Conservation (phyloP, 2,888 invertebrate species). For the Nemapogon koenigi region DNA sequence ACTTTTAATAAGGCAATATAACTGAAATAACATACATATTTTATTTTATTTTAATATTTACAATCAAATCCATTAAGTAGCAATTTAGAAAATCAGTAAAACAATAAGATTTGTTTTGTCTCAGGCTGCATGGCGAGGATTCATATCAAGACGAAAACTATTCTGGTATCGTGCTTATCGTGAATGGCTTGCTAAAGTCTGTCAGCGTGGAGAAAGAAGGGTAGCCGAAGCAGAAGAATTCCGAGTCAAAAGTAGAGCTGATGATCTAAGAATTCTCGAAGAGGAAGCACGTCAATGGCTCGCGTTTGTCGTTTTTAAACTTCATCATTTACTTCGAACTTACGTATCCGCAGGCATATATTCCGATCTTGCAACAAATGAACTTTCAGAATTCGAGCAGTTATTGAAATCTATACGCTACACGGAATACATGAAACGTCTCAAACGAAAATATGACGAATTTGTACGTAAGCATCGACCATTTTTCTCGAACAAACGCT, state of each 20-base stretch:
- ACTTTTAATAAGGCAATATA: too few species aligned
- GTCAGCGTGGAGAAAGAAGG: slow-evolving; percentile 38
- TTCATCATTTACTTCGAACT: slow-evolving; percentile 50
- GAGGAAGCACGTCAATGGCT: slow-evolving; percentile 53
- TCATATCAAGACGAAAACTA: slow-evolving; percentile 40
- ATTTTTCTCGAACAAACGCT: slow-evolving; percentile 43
- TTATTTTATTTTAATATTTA: too few species aligned
- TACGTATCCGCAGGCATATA: slow-evolving; percentile 42
- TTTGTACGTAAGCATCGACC: slow-evolving; percentile 50
- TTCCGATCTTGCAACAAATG: slow-evolving; percentile 33
- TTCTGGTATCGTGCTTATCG: slow-evolving; percentile 49
- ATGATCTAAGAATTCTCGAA: slow-evolving; percentile 44
- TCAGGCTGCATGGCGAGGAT: slow-evolving; percentile 51
- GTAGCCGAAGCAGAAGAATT: slow-evolving; percentile 50
- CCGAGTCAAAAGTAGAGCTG: slow-evolving; percentile 42
- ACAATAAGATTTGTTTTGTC: not conserved
- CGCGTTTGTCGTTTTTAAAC: slow-evolving; percentile 50
- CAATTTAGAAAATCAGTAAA: too few species aligned
- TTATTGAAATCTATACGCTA: slow-evolving; percentile 49
- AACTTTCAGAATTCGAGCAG: slow-evolving; percentile 47
- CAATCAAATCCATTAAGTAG: too few species aligned
- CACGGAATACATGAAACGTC: slow-evolving; percentile 46
- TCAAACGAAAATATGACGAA: slow-evolving; percentile 46
- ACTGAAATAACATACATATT: too few species aligned
- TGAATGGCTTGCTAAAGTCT: slow-evolving; percentile 42